phyloP scores from a whole-genome alignment of 2,888 invertebrate species.

The Willowsia nigromaculata region DNA sequence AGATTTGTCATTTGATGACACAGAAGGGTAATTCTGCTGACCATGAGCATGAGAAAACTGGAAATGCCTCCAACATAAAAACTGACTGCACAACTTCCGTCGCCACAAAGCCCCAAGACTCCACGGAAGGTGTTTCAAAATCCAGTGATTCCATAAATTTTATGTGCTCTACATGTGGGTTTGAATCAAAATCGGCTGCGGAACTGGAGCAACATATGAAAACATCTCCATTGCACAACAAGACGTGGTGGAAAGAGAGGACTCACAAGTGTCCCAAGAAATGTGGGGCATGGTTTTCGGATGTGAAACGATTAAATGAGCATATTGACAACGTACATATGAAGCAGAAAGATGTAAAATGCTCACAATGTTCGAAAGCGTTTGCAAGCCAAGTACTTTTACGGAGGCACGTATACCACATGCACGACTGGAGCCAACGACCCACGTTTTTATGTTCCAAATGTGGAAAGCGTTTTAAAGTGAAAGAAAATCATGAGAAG shows the following conservation, averaged over 20 bases:
- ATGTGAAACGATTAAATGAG: background rate
- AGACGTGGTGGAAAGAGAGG: background rate
- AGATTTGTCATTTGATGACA: background rate
- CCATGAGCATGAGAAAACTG: background rate
- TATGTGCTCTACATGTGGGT: background rate
- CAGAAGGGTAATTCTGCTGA: background rate
- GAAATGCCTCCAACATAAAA: background rate
- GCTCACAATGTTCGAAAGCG: background rate
- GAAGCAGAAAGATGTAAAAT: background rate
- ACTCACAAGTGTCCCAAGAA: background rate
- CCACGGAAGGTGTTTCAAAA: background rate
- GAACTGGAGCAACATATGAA: conserved; percentile 13
- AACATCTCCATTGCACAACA: background rate
- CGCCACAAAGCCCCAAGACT: no score
- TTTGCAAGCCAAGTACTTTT: background rate
- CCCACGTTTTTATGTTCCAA: background rate
- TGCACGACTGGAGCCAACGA: background rate
- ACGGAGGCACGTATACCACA: background rate
- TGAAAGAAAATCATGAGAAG: background rate
- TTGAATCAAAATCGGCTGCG: background rate
- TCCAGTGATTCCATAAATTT: background rate
- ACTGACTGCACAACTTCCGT: no score
- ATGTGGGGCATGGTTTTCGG: conserved; percentile 7
- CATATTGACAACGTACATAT: background rate
- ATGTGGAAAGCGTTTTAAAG: background rate